These are phyloP conservation scores for Pogona vitticeps DNA, from an alignment of 2,113 vertebrate species.

Conservation along the genomic window DNA sequence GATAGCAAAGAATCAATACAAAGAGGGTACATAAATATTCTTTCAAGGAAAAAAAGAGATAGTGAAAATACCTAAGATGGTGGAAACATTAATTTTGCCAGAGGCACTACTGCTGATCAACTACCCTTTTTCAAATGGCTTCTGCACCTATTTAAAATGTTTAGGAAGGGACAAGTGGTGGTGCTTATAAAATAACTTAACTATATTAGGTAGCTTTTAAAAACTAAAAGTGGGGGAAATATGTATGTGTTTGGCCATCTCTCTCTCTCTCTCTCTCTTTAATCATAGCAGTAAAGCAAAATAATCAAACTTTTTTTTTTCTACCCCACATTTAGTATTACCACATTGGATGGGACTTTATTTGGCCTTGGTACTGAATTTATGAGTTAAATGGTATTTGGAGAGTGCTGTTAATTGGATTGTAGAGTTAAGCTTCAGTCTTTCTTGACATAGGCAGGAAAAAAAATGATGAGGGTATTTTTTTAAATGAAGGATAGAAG, in stretches of 20 bases:
- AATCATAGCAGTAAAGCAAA: not conserved
- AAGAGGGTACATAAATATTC: not conserved
- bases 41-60: not conserved
- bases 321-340: not conserved
- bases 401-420: not conserved
- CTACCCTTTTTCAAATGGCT: not conserved
- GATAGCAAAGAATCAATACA: not conserved
- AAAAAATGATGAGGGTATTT: not conserved
- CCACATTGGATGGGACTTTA: not conserved
- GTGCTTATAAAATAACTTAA: not conserved
- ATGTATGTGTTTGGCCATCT: not conserved
- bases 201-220: not conserved
- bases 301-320: not conserved
- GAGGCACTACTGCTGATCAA: too few relatives aligned
- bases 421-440: not conserved
- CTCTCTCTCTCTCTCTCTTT: not conserved
- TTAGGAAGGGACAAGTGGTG: not conserved
- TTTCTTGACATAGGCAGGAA: not conserved
- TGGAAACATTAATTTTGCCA: too few relatives aligned
- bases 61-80: not conserved
- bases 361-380: not conserved
- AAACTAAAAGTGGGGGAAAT: not conserved
- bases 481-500: not conserved
- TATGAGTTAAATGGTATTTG: not conserved
- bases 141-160: too few relatives aligned